Evolutionary conservation across 2,888 invertebrate species (phyloP).

Genomic region (Micoletzkya japonica): DNA sequence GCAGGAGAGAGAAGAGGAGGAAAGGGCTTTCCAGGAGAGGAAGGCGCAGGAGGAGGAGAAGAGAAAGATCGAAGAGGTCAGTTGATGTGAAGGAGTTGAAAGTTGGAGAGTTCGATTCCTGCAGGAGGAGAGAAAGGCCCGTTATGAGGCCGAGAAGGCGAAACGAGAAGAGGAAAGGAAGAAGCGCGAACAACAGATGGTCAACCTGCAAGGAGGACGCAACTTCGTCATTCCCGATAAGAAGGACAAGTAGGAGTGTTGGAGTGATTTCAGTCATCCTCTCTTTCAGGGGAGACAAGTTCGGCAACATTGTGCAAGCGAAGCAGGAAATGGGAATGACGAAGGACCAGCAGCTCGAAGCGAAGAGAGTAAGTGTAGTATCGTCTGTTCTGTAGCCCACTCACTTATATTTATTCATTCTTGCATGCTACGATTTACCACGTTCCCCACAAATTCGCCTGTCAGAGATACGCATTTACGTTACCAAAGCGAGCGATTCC

Average conservation of each 20-base stretch:
- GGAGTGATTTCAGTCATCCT: background rate
- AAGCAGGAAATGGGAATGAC: constrained; percentile 97
- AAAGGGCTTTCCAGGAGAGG: background rate
- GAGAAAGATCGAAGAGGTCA: constrained; percentile 23
- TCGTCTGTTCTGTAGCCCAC: background rate
- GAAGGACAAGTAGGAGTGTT: constrained; percentile 13
- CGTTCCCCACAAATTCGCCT: too few relatives aligned
- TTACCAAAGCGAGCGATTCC: background rate
- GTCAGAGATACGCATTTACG: too few relatives aligned
- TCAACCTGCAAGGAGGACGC: constrained; percentile 10
- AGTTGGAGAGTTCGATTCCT: background rate
- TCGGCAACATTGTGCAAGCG: constrained; percentile 80
- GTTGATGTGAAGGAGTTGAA: background rate
- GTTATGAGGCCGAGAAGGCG: constrained; percentile 25
- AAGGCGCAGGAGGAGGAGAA: constrained; percentile 24
- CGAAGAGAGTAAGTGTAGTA: constrained; percentile 71
- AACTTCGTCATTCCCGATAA: constrained; percentile 28
- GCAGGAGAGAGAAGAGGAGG: constrained; percentile 27
- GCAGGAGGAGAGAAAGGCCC: constrained; percentile 23
- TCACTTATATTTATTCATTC: background rate
- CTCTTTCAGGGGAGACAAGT: constrained; percentile 55
- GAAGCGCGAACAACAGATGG: constrained; percentile 22
- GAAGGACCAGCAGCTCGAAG: constrained; percentile 98
- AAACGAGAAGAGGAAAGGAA: constrained; percentile 23
- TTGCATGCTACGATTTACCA: background rate